Evolutionary conservation across 2,113 vertebrate species (phyloP).

Genomic region (Corythaeola cristata): DNA sequence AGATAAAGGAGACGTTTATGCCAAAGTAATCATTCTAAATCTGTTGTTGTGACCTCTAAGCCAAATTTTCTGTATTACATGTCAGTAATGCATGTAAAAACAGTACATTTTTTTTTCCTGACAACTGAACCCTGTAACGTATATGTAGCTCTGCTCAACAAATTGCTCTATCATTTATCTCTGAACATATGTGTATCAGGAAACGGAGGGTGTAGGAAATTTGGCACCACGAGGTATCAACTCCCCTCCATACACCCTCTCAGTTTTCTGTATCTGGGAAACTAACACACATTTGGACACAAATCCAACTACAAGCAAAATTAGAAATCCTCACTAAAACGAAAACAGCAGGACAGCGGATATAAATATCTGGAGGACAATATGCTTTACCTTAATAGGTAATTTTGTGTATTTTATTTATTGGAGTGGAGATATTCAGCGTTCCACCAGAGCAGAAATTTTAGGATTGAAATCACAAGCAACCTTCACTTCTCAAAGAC

Average conservation of each 20-base stretch:
- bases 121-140: background rate
- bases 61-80: constrained; percentile 40
- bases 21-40: constrained; percentile 50
- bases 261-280: background rate
- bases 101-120: background rate
- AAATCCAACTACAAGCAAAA: background rate
- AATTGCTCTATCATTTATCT: background rate
- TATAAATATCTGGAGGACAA: constrained; percentile 58
- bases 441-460: background rate
- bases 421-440: background rate
- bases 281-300: background rate
- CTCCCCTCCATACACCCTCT: background rate
- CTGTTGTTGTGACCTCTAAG: constrained; percentile 55
- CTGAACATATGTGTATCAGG: background rate
- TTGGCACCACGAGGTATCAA: background rate
- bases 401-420: constrained; percentile 40
- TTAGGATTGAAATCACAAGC: background rate
- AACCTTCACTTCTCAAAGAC: constrained; percentile 8
- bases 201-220: background rate
- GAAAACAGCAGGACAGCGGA: constrained; percentile 4
- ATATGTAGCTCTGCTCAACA: background rate
- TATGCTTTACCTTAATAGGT: constrained; percentile 64
- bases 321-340: constrained; percentile 32
- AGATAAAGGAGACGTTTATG: constrained; percentile 33
- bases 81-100: background rate